Base-by-base conservation (phyloP, 2,113 vertebrate species). In the Illadopsis cleaveri region DNA sequence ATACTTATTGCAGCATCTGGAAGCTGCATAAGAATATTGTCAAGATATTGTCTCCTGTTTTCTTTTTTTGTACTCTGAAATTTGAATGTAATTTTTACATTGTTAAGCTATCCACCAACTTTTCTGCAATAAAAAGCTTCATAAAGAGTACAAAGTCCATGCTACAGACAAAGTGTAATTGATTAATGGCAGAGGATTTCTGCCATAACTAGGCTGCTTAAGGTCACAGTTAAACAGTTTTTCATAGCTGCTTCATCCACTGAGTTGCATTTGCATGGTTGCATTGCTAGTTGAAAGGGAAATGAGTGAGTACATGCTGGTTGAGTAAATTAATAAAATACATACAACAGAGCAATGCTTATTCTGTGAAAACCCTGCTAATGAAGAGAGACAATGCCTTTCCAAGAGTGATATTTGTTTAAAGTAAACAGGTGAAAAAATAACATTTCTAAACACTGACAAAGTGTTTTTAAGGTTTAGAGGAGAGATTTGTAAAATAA, bases 281-380 rank as follows among this genome's bases (percentile, higher is more conserved):
- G 82, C 37, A 44, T 16, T 48, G 28, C 28, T 82, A 75, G 88
- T 64, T 92, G 82, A 88, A 97, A 92, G 76, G 62, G 37, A 96
- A 94, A 90, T 86, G 51, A 82, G 37, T 40, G 37, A 77, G 20
- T 68, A 90, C 20, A 11, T 61, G 71, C 33, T 81, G n/a, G 28
- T 38, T 83, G 90, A 78, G 47, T 92, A 78, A 94, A 94, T 90
- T 78, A 92, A 83, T 88, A 81, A 92, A 93, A 84, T 38, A 51
- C 6, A 11, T 38, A 88, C 37, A 44, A 31, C 37, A 60, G 38
- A 90, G 58, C 15, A 69, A 86, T 33, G 19, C 24, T 91, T 48
- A 72, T 93, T 76, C 44, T 95, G n/a, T 71, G 60, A 81, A 90
- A 92, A 56, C 7, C 15, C 21, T 75, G 42, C 21, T 83, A 66